Base-by-base conservation (phyloP, 2,888 invertebrate genomes). In the Anthoptus insignis region DNA sequence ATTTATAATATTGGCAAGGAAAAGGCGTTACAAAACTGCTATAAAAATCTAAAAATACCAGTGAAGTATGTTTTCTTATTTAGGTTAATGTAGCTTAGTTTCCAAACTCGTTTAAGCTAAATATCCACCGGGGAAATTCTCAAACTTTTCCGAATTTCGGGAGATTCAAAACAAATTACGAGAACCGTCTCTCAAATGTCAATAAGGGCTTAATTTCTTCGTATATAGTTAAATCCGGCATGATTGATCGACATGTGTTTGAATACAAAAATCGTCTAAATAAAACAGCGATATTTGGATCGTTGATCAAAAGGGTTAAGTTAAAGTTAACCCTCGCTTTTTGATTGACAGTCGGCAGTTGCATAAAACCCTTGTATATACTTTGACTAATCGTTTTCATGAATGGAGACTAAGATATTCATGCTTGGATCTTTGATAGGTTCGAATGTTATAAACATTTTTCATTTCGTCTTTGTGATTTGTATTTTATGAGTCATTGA, bases 191-290 rank as follows among this genome's bases (percentile, higher is more conserved):
- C 67, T 73, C 73, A 75, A 73, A 71, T 81, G 79, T 81, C 84
- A 81, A 81, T 82, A 72, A 75, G 72, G 73, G 78, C 79, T 83
- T 87, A 84, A 85, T 84, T 85, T 82, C 76, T 78, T 75, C 75
- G 76, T 73, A 76, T 76, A 75, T 73, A 81, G 81, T 74, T 81
- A 84, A 86, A 86, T 81, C 86, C 84, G 65, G 60, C 76, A 83
- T 88, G 89, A 89, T 89, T 85, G 89, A 89, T 89, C 76, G 85
- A 81, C 80, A 74, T 76, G 76, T 81, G 76, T 79, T 76, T 74
- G 79, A 81, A 76, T 73, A 78, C 72, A 45, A 11, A 72, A 73
- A 66, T 67, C 72, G 68, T 67, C 71, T 78, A 75, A 76, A 78
- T 79, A 79, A 83, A 79, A 75, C 72, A 72, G 37, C 16, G 49